Conservation (phyloP, 2,797 vertebrate genomes). For the Ammospiza maritima region DNA sequence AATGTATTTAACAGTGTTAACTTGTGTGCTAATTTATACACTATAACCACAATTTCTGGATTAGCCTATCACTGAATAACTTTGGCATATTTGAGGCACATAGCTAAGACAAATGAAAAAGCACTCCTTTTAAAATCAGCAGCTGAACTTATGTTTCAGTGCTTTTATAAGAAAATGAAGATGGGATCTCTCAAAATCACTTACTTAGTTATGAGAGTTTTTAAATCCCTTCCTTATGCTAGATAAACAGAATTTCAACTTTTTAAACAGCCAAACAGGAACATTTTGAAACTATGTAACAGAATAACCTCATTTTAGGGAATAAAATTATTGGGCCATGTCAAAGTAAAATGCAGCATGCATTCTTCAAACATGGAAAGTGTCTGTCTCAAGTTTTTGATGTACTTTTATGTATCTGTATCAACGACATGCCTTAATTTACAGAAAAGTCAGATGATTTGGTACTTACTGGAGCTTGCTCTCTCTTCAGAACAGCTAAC, state of each 20-base stretch:
- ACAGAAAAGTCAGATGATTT: neutral
- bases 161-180: conserved; percentile 2
- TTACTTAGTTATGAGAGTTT: neutral
- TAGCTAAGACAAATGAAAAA: conserved; percentile 14
- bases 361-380: neutral
- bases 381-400: neutral
- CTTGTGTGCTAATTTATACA: conserved; percentile 31
- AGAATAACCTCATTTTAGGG: neutral
- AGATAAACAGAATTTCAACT: neutral
- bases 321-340: neutral
- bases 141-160: neutral
- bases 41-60: neutral
- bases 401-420: neutral
- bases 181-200: conserved; percentile 25
- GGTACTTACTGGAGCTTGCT: neutral
- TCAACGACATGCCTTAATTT: neutral
- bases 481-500: neutral
- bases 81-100: neutral
- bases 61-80: conserved; percentile 11
- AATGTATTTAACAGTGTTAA: conserved; percentile 29
- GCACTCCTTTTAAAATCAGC: neutral
- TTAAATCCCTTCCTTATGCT: conserved; percentile 19
- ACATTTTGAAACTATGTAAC: neutral
- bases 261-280: neutral
- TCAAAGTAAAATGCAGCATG: neutral